A percentile compares a stretch with the other conserved stretches of the same genome.
Conservation (phyloP, 2,113 vertebrate species). For the Calonectris borealis region DNA sequence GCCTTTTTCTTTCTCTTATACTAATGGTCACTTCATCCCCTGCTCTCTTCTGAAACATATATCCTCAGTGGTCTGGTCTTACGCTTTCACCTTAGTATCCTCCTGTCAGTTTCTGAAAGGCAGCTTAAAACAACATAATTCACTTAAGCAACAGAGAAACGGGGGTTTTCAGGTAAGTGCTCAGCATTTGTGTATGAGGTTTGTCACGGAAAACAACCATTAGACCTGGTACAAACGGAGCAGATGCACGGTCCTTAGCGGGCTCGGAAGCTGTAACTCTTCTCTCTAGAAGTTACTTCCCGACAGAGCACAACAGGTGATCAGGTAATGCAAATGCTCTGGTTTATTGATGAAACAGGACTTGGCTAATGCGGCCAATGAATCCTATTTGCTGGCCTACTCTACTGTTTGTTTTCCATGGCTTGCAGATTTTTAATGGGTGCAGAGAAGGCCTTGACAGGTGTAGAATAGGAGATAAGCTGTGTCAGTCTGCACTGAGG, state of each 20-base stretch:
- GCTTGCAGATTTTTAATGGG: conserved; percentile 9
- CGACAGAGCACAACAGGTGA: neutral
- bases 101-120: neutral
- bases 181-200: neutral
- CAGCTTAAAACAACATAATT: neutral
- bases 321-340: neutral
- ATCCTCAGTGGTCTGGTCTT: neutral
- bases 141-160: neutral
- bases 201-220: neutral
- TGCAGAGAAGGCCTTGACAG: conserved; percentile 64
- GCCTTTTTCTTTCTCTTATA: neutral
- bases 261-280: neutral
- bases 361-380: neutral
- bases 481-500: conserved; percentile 74
- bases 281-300: neutral
- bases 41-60: neutral
- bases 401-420: neutral
- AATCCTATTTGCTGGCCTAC: neutral
- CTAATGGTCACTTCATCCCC: neutral
- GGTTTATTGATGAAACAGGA: conserved; percentile 52
- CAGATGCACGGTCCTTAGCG: rapidly evolving
- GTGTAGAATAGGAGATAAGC: conserved; percentile 86
- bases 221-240: rapidly evolving
- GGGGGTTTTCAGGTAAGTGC: neutral
- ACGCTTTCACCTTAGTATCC: neutral